Evolutionary conservation across 2,113 vertebrate genomes (phyloP), one percentile per base, ranked within the genome.

Genomic region (Setophaga coronata): DNA sequence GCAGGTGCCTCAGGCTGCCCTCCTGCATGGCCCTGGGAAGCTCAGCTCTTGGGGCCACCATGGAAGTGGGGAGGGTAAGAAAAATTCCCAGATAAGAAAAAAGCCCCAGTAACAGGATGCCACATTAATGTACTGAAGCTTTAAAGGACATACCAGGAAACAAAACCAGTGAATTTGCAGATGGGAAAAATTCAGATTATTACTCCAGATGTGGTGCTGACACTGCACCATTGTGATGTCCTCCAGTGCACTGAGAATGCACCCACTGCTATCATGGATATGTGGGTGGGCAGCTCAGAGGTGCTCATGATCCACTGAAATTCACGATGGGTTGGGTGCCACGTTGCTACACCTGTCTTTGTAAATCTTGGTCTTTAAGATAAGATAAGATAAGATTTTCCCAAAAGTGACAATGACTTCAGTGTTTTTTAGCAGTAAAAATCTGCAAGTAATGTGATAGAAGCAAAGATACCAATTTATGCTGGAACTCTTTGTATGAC

Each of bases 221-320:
- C 2, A 5, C 16, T 80, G 25, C 14, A 28, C 10, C 36, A 21
- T 10, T 7, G 15, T 53, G 31, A 7, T 79, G 20, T 15, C 57
- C 50, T 85, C 24, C 11, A 3, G 0, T 4, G 47, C 18, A 56
- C 42, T 23, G 23, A 47, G 54, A 89, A 50, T 12, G 19, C 7
- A 42, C 10, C 29, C 21, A 26, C 47, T 60, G 34, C 31, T 56
- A 7, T 17, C 25, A 34, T 2, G 12, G 38, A 16, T 33, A 15
- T 1, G 1, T 9, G 58, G 12, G 16, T 34, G 26, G 42, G n/a
- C 34, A 76, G 15, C 31, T 80, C 62, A 72, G 51, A n/a, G 26
- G 4, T 16, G 14, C 36, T 69, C 66, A 62, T 0, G 0, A 6
- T 17, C 31, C 11, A 9, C 1, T 40, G 40, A 72, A 87, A 82